Evolutionary conservation across 2,113 vertebrate species (phyloP), one percentile per base, ranked within the genome.

Genomic region (Athene cunicularia): DNA sequence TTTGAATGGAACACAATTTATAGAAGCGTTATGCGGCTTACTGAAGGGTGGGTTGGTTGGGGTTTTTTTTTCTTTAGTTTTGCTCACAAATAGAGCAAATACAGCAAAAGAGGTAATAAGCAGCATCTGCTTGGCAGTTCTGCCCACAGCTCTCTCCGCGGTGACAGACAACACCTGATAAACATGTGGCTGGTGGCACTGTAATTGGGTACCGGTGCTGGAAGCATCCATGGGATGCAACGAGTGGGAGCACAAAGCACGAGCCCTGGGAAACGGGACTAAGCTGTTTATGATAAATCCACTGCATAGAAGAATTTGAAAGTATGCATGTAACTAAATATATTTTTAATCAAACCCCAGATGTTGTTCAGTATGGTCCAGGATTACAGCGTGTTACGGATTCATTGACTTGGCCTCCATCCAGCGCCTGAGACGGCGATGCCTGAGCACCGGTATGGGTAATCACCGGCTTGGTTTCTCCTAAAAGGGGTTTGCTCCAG

Each of bases 331-430:
- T 74, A 86, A 56, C 35, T 75, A 53, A 64, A 32, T 90, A 39
- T 80, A 77, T 81, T 94, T 96, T 94, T 8, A 91, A 79, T 87
- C 68, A 92, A 93, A 74, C 28, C 22, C 68, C 91, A 84, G 73
- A 93, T 90, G 37, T 50, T 95, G 17, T 59, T 86, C 8, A 0
- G 26, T 67, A 56, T 32, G 47, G 64, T 84, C 64, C 56, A 74
- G 41, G 75, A 87, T 67, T 67, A 77, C 32, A 74, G 28, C 12
- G 5, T 20, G n/a, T 58, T 82, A 67, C 33, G 52, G 39, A 60
- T 71, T 86, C 72, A 49, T 73, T 74, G 56, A 23, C 26, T 86
- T 77, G 39, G 47, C 47, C 39, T 63, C 19, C 60, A 20, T 55
- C 26, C 68, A 91, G 33, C 0, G 0, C 15, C 60, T 45, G 22